Base-by-base conservation (phyloP, 2,113 vertebrate species). In the Actinemys pallida region DNA sequence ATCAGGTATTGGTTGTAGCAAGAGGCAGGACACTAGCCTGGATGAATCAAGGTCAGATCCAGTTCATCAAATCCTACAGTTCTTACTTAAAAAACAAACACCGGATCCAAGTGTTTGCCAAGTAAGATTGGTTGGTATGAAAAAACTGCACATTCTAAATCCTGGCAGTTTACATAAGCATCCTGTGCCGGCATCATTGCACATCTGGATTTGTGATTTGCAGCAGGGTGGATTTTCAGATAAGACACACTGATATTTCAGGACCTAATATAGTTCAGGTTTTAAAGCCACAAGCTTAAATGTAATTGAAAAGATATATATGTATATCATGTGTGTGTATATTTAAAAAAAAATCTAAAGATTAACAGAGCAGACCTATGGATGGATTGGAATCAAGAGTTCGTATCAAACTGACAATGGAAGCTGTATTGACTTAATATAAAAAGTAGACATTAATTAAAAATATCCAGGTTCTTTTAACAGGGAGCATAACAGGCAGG, bases 391-490 rank as follows among this genome's bases (percentile, higher is more conserved):
- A 81, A 90, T 81, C 10, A 54, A 62, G 49, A 62, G 20, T 86
- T 90, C 76, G 62, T 1, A 49, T 86, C 86, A 52, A 83, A 86
- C 3, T n/a, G 86, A 79, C 76, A 92, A 3, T 29, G 9, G 22
- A 90, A 83, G 62, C 93, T 90, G 72, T 86, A 62, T 93, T 92
- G 90, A 89, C 84, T 91, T 85, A 22, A 79, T 62, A 59, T 90
- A 72, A 93, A 96, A 94, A 57, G 83, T 81, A 59, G 78, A 11
- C 13, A 78, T 72, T 95, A 79, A 75, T 84, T 96, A 29, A 62
- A 89, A 90, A 83, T 75, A 27, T 45, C 57, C 89, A 90, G 29
- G 82, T 84, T 93, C 65, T 54, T 84, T 87, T 87, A 91, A 57
- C 82, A 47, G 87, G n/a, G 49, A 9, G 20, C 39, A 31, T 78